Evolutionary conservation across 2,113 vertebrate species (phyloP).

Genomic region (Alces alces): DNA sequence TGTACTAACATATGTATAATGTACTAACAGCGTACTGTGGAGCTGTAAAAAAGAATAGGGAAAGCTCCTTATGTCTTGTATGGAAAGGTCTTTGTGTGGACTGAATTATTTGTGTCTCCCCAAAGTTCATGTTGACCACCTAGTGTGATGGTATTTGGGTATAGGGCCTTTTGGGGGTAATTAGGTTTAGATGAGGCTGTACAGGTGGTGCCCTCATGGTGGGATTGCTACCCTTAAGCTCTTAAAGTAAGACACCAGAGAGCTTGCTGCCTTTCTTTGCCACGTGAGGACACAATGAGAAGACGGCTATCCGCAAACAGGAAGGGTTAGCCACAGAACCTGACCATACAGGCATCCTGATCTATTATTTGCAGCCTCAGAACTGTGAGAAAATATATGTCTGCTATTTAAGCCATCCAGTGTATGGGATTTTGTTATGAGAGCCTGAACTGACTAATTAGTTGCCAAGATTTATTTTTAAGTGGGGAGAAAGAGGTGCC

Average conservation of each 20-base stretch:
- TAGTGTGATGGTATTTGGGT: neutral
- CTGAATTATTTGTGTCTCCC: neutral
- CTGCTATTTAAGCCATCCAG: neutral
- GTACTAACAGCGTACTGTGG: neutral
- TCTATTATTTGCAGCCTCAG: neutral
- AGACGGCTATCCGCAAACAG: neutral
- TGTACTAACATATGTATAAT: neutral
- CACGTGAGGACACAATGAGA: neutral
- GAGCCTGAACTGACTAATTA: neutral
- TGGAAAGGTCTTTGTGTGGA: neutral
- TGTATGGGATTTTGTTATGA: neutral
- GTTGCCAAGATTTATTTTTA: conserved; percentile 7
- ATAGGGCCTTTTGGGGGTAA: neutral
- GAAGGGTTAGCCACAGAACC: neutral
- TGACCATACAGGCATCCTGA: neutral
- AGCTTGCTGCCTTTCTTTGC: neutral
- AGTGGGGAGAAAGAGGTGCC: neutral
- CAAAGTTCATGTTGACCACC: neutral
- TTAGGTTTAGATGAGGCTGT: neutral
- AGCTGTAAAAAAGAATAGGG: neutral
- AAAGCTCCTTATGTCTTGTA: neutral
- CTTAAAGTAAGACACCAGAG: neutral
- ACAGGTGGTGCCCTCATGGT: neutral
- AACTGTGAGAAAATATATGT: neutral
- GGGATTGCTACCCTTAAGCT: neutral